Evolutionary conservation across 2,888 invertebrate species (phyloP), one percentile per base, ranked within the genome.

Genomic region (Heliconius erato): DNA sequence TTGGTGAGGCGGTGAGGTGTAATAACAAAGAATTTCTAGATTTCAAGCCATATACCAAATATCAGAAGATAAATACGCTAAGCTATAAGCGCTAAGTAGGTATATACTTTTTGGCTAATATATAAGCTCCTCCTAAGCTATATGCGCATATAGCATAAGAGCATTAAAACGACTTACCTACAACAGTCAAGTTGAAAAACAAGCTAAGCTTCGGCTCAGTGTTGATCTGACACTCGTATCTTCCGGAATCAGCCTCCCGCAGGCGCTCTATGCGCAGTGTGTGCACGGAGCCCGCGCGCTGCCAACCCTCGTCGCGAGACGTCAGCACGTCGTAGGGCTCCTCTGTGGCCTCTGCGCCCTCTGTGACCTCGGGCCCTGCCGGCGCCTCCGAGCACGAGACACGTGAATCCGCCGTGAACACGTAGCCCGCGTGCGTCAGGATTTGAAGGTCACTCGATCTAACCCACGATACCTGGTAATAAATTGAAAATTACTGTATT

Each of bases 171-270:
- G 35, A 88, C 94, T 91, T 88, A 97, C 97, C 97, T 88, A 96
- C 91, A 44, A 97, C 97, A 23, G 96, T 96, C 79, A 97, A 96
- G 88, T 96, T 96, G 88, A 97, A 96, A 87, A 97, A 97, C 86
- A 97, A 96, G 94, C 97, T 97, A 94, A 97, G 97, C 92, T 97
- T 97, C 67, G 97, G 97, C 89, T 97, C 97, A 1, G 97, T 97
- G 93, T 97, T 97, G 88, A 97, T 96, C 93, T 97, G 97, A 89
- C 97, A 97, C 94, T 97, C 97, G 94, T 97, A 97, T 85, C 96
- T 96, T 84, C 98, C 98, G 4, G 96, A 94, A 92, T 98, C 98
- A 35, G 94, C 88, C 79, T 93, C 89, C 84, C 96, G 96, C 84
- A 97, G 96, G n/a, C 96, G 96, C 86, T 96, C 95, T 86, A 98